Percentiles rank a stretch among this genome's conserved stretches.
Evolutionary conservation across 2,113 vertebrate genomes (phyloP).

Genomic region (Cyprinodon tularosa): DNA sequence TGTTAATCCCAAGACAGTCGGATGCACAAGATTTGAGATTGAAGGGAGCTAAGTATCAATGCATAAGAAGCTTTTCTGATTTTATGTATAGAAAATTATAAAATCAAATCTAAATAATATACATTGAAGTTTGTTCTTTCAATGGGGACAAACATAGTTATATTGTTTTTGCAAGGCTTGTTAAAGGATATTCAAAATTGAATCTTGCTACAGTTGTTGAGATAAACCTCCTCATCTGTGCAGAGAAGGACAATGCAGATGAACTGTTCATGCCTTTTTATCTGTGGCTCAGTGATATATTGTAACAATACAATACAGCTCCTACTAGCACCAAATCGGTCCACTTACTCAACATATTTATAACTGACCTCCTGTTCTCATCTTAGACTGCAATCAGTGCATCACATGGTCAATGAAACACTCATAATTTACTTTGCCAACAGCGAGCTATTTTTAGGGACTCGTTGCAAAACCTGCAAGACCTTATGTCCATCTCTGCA

Average conservation of each 20-base stretch:
- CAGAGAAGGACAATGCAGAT: no score
- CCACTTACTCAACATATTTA: slow-evolving; percentile 51
- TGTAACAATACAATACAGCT: background rate
- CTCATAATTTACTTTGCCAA: slow-evolving; percentile 27
- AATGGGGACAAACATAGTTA: no score
- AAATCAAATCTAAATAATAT: no score
- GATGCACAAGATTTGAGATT: background rate
- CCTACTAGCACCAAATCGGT: slow-evolving; percentile 12
- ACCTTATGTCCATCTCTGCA: slow-evolving; percentile 7
- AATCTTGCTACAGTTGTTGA: no score
- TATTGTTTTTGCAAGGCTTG: no score
- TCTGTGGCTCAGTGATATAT: no score
- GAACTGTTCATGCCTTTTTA: no score
- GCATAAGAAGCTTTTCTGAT: background rate
- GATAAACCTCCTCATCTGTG: no score
- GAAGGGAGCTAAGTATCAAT: background rate
- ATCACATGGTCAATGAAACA: slow-evolving; percentile 42
- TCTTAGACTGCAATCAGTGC: slow-evolving; percentile 47
- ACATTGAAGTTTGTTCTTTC: no score
- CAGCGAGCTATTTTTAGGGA: slow-evolving; percentile 38
- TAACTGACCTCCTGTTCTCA: slow-evolving; percentile 41
- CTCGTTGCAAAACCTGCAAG: background rate
- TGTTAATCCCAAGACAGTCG: background rate
- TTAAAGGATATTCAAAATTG: no score
- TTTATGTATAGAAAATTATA: no score